Evolutionary conservation across 2,888 invertebrate species (phyloP), one percentile per base, ranked within the genome.

Genomic region (Apotomis capreana): DNA sequence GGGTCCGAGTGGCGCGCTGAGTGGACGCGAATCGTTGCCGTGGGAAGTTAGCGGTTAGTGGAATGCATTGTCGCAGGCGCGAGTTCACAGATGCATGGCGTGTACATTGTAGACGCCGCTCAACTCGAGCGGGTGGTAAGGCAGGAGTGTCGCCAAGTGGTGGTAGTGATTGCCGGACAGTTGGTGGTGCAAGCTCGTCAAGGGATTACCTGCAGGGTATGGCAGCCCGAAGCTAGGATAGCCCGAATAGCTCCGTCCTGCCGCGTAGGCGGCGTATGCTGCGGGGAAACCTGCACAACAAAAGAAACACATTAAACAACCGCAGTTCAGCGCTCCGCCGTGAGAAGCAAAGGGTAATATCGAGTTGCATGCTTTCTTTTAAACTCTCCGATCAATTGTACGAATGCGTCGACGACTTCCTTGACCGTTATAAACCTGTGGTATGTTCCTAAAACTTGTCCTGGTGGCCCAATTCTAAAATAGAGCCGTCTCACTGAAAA

Each of bases 171-270:
- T 90, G 91, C 93, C 92, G 94, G 94, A 94, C 85, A 93, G 90
- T 92, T 95, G 95, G 94, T 95, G 95, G 94, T 96, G 95, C 95
- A 96, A 95, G 95, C 95, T 96, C 95, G 95, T 94, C 94, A 96
- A 95, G 94, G 95, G 92, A 95, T 98, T 97, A 98, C 98, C 98
- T 97, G 98, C 97, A 92, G 98, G 98, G 95, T 98, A 98, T 92
- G 98, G 98, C 94, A 98, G 97, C 95, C 98, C 98, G 95, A 98
- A 98, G 96, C 98, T 97, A 95, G 98, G 97, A 95, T 98, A 98
- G 95, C 98, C 97, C 95, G 98, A 97, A 95, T 98, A 98, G 93
- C 98, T 97, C 94, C 98, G 97, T 94, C 98, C 97, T 92, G 98
- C 97, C 95, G 98, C 98, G 94, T 98, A 98, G 89, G 98, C 98